A percentile compares a stretch with the other conserved stretches of the same genome.
Conservation (phyloP, 2,113 vertebrate genomes). For the Isurus oxyrinchus region DNA sequence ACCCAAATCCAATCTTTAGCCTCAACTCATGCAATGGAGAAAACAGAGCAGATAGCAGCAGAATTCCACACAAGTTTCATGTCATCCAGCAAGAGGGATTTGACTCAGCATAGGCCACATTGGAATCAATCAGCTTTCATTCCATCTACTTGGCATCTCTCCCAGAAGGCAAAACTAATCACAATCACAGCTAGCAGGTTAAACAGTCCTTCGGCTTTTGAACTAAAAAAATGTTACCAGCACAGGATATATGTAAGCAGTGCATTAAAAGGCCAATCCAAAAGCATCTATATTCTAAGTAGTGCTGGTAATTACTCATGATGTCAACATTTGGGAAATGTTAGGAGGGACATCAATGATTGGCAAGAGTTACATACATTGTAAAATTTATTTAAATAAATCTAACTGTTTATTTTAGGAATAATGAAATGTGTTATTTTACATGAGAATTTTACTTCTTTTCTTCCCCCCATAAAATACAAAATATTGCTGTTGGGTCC, state of each 20-base stretch:
- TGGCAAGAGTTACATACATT: background rate
- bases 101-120: background rate
- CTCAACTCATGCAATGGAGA: background rate
- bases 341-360: background rate
- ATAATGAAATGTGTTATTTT: background rate
- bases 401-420: background rate
- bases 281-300: background rate
- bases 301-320: background rate
- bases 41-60: background rate
- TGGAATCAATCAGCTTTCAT: background rate
- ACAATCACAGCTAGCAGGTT: background rate
- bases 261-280: background rate
- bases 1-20: background rate
- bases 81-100: background rate
- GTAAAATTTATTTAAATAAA: background rate
- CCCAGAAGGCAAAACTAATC: background rate
- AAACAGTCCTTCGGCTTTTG: background rate
- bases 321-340: background rate
- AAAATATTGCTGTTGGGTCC: no score
- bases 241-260: background rate
- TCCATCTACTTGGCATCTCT: background rate
- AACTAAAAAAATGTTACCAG: background rate
- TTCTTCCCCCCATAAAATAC: background rate
- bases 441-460: background rate
- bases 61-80: background rate